Evolutionary conservation across 2,888 invertebrate genomes (phyloP), one percentile per base, ranked within the genome.

Genomic region (Plebejus melissa): DNA sequence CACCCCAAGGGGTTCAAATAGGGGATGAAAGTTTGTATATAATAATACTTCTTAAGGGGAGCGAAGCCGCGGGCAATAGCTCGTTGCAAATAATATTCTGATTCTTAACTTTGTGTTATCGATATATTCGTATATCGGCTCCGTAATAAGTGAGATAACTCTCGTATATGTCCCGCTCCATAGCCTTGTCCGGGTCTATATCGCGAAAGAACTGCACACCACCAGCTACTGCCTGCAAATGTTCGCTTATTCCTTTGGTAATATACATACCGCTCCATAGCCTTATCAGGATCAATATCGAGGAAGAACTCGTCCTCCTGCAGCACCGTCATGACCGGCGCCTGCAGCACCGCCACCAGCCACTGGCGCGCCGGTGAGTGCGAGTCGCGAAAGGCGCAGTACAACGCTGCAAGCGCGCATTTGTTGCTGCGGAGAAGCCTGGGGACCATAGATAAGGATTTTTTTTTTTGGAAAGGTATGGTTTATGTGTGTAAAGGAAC

Each of bases 341-440:
- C 96, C 87, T 98, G 97, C 13, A 99, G 94, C 0, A 98, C 97
- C 1, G 98, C 97, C 2, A 98, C 97, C 36, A 99, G 95, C 91
- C 99, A 99, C 82, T 98, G 95, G 81, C 98, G 97, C 0, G 98
- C 98, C 0, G 98, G 97, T 82, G 98, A 96, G 82, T 98, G 95
- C 0, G 97, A 97, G 84, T 99, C 99, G 75, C 97, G 97, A 84
- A 98, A 97, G 75, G 97, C 96, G 69, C 96, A 96, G 93, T 98
- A 99, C 69, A 99, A 94, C 13, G 96, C 94, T 16, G 97, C 96
- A 84, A 99, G 97, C 3, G 98, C 97, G 84, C 98, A 98, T 5
- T 97, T 97, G 76, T 97, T 97, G 65, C 97, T 95, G 38, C 97
- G 95, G 69, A 99, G 94, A 80, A 98, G 91, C 83, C 98, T 95